Evolutionary conservation across 2,888 invertebrate species (phyloP).

Genomic region (Callyntrura sp.): DNA sequence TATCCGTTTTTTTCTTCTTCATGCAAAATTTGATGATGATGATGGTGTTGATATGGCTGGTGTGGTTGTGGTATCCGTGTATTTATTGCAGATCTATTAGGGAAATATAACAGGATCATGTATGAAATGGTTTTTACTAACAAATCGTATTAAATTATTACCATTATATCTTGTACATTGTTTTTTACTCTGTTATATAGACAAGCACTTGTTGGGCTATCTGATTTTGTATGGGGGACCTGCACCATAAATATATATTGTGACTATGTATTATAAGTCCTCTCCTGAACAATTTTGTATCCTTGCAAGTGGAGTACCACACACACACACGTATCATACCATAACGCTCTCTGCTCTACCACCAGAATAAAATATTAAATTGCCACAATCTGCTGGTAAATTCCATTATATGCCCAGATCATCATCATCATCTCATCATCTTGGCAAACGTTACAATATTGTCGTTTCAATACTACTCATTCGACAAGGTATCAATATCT

Average conservation of each 20-base stretch:
- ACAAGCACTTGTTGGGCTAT: background rate
- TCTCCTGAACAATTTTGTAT: slow-evolving; percentile 46
- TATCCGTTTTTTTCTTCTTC: slow-evolving; percentile 6
- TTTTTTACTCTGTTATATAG: background rate
- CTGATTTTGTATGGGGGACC: slow-evolving; percentile 7
- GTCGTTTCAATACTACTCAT: slow-evolving; percentile 11
- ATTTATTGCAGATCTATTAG: slow-evolving; percentile 56
- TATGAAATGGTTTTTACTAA: slow-evolving; percentile 20
- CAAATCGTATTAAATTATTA: slow-evolving; percentile 29
- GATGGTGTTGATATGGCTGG: background rate
- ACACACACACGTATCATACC: background rate
- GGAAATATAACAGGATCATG: slow-evolving; percentile 60
- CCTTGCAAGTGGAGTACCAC: slow-evolving; percentile 30
- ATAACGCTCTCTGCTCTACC: background rate
- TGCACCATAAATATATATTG: background rate
- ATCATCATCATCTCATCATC: background rate
- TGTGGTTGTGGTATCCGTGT: background rate
- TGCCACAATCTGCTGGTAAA: background rate
- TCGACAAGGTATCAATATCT: slow-evolving; percentile 54
- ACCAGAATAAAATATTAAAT: background rate
- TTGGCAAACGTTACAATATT: background rate
- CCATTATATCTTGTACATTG: slow-evolving; percentile 2
- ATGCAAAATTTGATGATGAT: slow-evolving; percentile 41
- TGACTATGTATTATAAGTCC: background rate
- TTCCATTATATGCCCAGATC: background rate